Evolutionary conservation across 1,140 invertebrate genomes (phyloP), one percentile per base, ranked within the genome.

Genomic region (Ceratina australensis): DNA sequence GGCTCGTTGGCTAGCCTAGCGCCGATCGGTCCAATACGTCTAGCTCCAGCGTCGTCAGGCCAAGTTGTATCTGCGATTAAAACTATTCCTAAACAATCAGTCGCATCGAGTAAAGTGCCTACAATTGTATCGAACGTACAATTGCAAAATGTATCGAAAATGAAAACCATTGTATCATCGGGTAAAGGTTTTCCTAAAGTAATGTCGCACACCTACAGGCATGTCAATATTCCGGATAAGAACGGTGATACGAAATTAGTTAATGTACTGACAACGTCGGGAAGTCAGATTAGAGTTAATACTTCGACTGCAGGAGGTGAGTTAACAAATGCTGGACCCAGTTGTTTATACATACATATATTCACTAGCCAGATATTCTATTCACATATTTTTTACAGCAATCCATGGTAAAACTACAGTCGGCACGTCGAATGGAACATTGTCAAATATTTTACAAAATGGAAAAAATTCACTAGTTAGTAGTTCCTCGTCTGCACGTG

Each of bases 1-100:
- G 92, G 92, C 18, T 92, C 92, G 0, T 69, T 93, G 15, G 92
- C 92, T 5, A 93, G 92, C 83, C 71, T 93, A 42, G 88, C 90
- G 4, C 91, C 92, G 0, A 87, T 91, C 28, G 92, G 92, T 8
- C 92, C 92, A 13, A 90, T 93, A 64, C 88, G 89, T 78, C 84
- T 93, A 42, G 85, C 86, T 47, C 88, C 90, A 0, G 79, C 83
- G 15, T 76, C 87, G 18, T 74, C 80, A 5, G 52, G 24, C 76
- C 82, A 86, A 78, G 12, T 42, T 20, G 20, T 56, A 2, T 66
- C 67, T 24, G 68, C 72, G 22, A 64, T 72, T 1, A 72, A 79
- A 47, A 85, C 77, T 52, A 76, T 50, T 61, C 26, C 79, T 18
- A 88, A 86, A 67, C 67, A 83, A 7, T 78, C 84, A 0, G 54